Conservation (phyloP, 2,888 invertebrate genomes). For the Synanthedon formicaeformis region DNA sequence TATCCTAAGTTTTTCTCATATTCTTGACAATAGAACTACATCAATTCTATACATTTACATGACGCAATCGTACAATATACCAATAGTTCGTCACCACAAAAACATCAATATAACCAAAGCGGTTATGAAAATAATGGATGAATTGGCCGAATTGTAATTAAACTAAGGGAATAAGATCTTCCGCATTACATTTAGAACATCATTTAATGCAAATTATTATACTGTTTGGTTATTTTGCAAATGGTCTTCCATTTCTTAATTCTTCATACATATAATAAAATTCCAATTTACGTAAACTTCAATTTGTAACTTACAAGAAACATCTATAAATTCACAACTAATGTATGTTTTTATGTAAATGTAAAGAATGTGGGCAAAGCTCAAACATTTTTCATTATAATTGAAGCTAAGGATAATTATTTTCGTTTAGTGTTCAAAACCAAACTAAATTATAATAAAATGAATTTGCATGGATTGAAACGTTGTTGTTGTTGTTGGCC, state of each 20-base stretch:
- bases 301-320: too few relatives aligned
- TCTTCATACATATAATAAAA: neutral
- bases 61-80: conserved; percentile 63
- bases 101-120: conserved; percentile 60
- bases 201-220: neutral
- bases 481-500: too few relatives aligned
- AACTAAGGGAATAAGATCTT: neutral
- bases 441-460: too few relatives aligned
- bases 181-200: neutral
- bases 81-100: conserved; percentile 49
- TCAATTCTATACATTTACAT: conserved; percentile 50
- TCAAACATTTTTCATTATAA: too few relatives aligned
- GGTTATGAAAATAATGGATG: conserved; percentile 18
- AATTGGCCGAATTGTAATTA: conserved; percentile 25
- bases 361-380: too few relatives aligned
- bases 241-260: conserved; percentile 36
- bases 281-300: neutral
- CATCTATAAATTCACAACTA: too few relatives aligned
- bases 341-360: too few relatives aligned
- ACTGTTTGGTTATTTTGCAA: conserved; percentile 36
- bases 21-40: conserved; percentile 8
- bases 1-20: too few relatives aligned
- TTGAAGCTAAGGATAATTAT: too few relatives aligned
- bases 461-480: too few relatives aligned
- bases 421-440: too few relatives aligned